A percentile compares a stretch with the other conserved stretches of the same genome.
Evolutionary conservation across 2,797 vertebrate genomes (phyloP).

Genomic region (Pantherophis alleghaniensis): DNA sequence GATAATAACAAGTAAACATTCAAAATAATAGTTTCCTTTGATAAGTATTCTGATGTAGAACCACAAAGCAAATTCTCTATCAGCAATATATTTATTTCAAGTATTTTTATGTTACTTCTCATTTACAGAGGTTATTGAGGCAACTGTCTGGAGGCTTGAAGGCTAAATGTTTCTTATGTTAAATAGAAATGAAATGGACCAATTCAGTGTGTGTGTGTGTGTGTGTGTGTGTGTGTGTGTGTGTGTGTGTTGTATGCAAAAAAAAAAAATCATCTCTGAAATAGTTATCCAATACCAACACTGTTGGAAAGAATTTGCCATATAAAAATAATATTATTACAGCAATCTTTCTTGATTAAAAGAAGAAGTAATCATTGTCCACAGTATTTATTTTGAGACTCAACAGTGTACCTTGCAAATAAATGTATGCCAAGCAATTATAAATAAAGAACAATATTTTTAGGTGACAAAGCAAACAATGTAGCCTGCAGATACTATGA

Average conservation of each 20-base stretch:
- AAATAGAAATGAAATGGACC: neutral
- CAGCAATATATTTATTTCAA: neutral
- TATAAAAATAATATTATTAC: slow-evolving; percentile 53
- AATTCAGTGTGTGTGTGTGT: neutral
- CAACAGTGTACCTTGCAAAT: slow-evolving; percentile 46
- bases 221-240: neutral
- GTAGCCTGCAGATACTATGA: slow-evolving; percentile 33
- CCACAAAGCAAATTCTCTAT: neutral
- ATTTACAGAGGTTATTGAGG: neutral
- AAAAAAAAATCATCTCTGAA: neutral
- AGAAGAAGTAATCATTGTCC: slow-evolving; percentile 51
- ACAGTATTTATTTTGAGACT: slow-evolving; percentile 58
- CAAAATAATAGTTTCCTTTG: neutral
- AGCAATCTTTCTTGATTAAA: slow-evolving; percentile 57
- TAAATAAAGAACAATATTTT: slow-evolving; percentile 56
- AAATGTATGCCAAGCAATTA: slow-evolving; percentile 53
- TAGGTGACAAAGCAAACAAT: slow-evolving; percentile 52
- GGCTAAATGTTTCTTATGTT: neutral
- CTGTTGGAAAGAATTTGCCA: slow-evolving; percentile 54
- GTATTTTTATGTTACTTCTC: neutral
- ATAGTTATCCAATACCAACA: neutral
- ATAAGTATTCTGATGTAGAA: neutral
- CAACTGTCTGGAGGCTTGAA: neutral
- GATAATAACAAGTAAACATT: neutral
- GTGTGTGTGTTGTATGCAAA: no score